Evolutionary conservation across 2,888 invertebrate species (phyloP).

Genomic region (Spodoptera picta): DNA sequence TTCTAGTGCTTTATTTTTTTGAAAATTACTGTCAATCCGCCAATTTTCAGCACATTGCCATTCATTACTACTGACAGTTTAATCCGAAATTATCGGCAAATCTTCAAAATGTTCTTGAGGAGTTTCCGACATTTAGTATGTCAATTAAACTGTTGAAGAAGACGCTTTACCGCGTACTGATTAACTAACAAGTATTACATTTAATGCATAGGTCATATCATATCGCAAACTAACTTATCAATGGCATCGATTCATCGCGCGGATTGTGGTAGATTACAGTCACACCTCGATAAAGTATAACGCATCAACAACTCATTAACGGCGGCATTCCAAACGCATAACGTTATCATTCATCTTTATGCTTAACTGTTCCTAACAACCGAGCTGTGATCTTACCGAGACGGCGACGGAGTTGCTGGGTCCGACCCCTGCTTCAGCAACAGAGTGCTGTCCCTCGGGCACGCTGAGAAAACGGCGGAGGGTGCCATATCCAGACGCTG

Average conservation of each 20-base stretch:
- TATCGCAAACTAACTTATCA: slow-evolving; percentile 60
- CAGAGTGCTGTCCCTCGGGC: slow-evolving; percentile 78
- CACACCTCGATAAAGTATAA: slow-evolving; percentile 66
- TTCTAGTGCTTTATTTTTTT: slow-evolving; percentile 66
- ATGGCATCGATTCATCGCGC: slow-evolving; percentile 54
- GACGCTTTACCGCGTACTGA: slow-evolving; percentile 26
- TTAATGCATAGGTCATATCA: slow-evolving; percentile 56
- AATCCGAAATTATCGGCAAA: slow-evolving; percentile 8
- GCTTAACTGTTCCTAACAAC: slow-evolving; percentile 51
- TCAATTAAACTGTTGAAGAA: slow-evolving; percentile 17
- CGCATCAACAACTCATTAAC: slow-evolving; percentile 64
- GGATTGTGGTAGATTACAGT: slow-evolving; percentile 51
- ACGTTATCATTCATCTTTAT: slow-evolving; percentile 61
- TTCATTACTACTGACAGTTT: slow-evolving; percentile 8
- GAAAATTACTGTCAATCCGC: slow-evolving; percentile 21
- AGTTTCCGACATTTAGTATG: slow-evolving; percentile 19
- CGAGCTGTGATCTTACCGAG: slow-evolving; percentile 76
- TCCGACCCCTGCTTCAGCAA: slow-evolving; percentile 70
- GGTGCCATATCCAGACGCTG: slow-evolving; percentile 86
- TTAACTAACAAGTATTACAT: slow-evolving; percentile 33
- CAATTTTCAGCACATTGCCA: slow-evolving; percentile 23
- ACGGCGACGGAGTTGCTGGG: slow-evolving; percentile 83
- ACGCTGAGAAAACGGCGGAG: slow-evolving; percentile 86
- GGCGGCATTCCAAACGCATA: slow-evolving; percentile 74
- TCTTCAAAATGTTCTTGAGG: slow-evolving; percentile 9